A percentile compares a stretch with the other conserved stretches of the same genome.
Evolutionary conservation across 2,797 vertebrate species (phyloP).

Genomic region (Coreius guichenoti): DNA sequence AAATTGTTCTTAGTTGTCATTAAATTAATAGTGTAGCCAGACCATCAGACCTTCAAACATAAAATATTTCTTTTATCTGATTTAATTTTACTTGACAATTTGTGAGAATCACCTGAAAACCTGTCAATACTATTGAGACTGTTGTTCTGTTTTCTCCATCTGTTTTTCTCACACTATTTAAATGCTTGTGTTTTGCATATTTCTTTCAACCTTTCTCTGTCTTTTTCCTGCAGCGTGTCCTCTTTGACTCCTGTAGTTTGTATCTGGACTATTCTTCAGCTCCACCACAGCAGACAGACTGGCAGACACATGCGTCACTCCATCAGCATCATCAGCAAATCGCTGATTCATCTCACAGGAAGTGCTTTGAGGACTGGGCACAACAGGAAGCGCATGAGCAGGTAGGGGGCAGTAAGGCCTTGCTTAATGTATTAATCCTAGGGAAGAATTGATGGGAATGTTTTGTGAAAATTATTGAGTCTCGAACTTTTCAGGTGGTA

Average conservation of each 20-base stretch:
- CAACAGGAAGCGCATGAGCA: constrained; percentile 77
- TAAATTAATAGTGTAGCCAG: too few relatives aligned
- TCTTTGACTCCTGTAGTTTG: neutral
- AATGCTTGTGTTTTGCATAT: neutral
- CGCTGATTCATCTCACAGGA: constrained; percentile 87
- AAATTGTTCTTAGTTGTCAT: neutral
- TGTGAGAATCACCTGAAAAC: neutral
- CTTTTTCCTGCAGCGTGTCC: neutral
- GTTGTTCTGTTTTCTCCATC: neutral
- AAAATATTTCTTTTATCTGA: neutral
- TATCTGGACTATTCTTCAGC: neutral
- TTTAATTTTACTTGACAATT: neutral
- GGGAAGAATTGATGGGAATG: neutral
- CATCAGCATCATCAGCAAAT: constrained; percentile 82
- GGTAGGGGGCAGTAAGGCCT: constrained; percentile 58
- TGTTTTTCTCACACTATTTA: neutral
- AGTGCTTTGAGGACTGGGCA: constrained; percentile 78
- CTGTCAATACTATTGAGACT: neutral
- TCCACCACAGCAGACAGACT: constrained; percentile 70
- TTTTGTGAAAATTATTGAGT: neutral
- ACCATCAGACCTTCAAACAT: too few relatives aligned
- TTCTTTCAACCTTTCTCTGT: neutral
- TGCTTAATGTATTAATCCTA: constrained; percentile 31
- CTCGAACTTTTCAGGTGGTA: neutral
- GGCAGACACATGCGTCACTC: constrained; percentile 77